Percentiles rank a stretch among this genome's conserved stretches.
Evolutionary conservation across 2,888 invertebrate genomes (phyloP).

Genomic region (Sinhomidia bicolor): DNA sequence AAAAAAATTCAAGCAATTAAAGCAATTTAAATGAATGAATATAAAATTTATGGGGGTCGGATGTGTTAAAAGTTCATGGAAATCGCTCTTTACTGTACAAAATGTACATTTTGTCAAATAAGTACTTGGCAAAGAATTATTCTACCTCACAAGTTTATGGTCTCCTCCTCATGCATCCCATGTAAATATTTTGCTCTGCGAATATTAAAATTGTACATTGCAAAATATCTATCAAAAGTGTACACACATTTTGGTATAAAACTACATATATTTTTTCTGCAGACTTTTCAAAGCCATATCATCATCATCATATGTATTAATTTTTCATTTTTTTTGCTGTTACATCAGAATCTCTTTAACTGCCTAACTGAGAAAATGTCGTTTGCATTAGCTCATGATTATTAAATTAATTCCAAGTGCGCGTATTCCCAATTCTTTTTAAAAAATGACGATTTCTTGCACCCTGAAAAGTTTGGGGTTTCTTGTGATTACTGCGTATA

Average conservation of each 20-base stretch:
- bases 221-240: not conserved
- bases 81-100: constrained; percentile 10
- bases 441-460: not conserved
- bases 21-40: not conserved
- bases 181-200: not conserved
- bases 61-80: constrained; percentile 36
- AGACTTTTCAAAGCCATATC: too few species aligned
- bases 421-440: too few species aligned
- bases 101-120: not conserved
- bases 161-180: not conserved
- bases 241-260: not conserved
- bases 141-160: too few species aligned
- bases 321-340: not conserved
- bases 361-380: too few species aligned
- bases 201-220: not conserved
- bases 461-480: not conserved
- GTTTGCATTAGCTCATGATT: not conserved
- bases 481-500: not conserved
- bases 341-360: too few species aligned
- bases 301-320: too few species aligned
- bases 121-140: too few species aligned
- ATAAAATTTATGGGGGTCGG: not conserved
- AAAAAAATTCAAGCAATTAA: too few species aligned
- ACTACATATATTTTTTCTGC: not conserved
- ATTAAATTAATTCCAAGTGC: not conserved